phyloP scores from a whole-genome alignment of 1,140 invertebrate genomes.

The Drosophila quadrilineata region DNA sequence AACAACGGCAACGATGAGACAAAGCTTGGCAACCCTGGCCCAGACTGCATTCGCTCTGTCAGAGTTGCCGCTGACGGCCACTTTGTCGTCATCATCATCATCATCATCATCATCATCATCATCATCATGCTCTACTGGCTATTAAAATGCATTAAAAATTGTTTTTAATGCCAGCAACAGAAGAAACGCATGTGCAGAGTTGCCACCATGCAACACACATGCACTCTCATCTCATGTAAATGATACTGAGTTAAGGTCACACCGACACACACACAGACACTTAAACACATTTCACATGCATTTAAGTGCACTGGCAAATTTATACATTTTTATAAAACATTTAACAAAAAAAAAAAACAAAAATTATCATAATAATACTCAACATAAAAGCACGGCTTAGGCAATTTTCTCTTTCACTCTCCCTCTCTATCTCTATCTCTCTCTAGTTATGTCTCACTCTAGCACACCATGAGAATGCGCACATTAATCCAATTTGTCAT shows the following conservation, averaged over 20 bases:
- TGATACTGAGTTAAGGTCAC: conserved; percentile 25
- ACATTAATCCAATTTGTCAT: conserved; percentile 70
- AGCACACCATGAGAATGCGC: neutral
- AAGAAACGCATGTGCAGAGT: conserved; percentile 4
- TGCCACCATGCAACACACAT: conserved; percentile 4
- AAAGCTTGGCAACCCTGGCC: conserved; percentile 17
- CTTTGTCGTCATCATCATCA: no score
- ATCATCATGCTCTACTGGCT: conserved; percentile 30
- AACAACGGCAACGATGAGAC: conserved; percentile 37
- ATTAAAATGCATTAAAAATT: conserved; percentile 72
- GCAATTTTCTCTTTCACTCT: neutral
- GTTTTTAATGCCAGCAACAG: conserved; percentile 53
- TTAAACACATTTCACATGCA: conserved; percentile 12
- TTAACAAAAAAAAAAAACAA: conserved; percentile 10
- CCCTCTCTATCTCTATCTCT: neutral
- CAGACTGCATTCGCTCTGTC: no score
- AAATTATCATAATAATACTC: no score
- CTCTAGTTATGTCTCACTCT: neutral
- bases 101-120: no score
- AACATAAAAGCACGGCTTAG: conserved; percentile 26
- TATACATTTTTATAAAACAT: conserved; percentile 19
- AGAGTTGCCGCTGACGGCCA: no score
- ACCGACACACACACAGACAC: neutral
- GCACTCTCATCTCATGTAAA: conserved; percentile 3
- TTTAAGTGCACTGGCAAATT: conserved; percentile 32